phyloP scores from a whole-genome alignment of 2,797 vertebrate genomes.

The Pseudotriccus pelzelni region DNA sequence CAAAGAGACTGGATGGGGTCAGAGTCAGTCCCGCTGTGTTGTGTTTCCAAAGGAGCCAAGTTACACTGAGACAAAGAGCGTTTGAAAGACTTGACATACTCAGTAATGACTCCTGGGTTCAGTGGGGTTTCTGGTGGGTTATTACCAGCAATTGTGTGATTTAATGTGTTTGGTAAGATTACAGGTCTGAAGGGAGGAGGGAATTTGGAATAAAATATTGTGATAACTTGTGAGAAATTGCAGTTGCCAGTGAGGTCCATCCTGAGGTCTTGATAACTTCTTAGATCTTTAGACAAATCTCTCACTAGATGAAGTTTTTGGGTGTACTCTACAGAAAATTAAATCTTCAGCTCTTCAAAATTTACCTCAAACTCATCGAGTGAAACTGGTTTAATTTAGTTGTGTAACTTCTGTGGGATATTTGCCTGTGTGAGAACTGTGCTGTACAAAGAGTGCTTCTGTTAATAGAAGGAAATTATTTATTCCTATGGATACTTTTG shows the following conservation, averaged over 20 bases:
- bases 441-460: not conserved
- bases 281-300: not conserved
- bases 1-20: not conserved
- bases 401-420: not conserved
- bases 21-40: not conserved
- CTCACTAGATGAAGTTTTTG: not conserved
- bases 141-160: not conserved
- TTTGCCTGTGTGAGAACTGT: not conserved
- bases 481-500: not conserved
- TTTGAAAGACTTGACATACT: not conserved
- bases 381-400: not conserved
- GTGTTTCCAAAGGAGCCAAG: not conserved
- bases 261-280: not conserved
- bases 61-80: not conserved
- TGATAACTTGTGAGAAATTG: not conserved
- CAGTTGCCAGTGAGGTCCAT: not conserved
- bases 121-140: not conserved
- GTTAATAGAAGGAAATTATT: not conserved
- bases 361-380: not conserved
- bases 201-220: not conserved
- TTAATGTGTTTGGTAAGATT: not conserved
- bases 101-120: not conserved
- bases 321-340: not conserved
- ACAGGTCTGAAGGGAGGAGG: not conserved
- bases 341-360: not conserved